Percentiles rank a stretch among this genome's conserved stretches.
These are phyloP conservation scores for Zootermopsis nevadensis DNA, from an alignment of 2,888 invertebrate genomes.

Conservation along the genomic window DNA sequence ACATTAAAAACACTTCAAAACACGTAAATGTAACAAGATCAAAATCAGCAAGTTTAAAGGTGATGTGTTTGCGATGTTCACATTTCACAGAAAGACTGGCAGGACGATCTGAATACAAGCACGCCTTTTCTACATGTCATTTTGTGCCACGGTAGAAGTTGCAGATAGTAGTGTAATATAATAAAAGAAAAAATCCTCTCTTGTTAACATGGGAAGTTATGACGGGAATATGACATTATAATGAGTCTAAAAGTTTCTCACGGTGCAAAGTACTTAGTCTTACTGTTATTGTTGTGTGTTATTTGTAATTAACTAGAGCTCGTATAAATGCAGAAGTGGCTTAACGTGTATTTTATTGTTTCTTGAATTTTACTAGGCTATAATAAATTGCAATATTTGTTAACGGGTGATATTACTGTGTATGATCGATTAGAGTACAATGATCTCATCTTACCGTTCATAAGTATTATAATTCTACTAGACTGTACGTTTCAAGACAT, in stretches of 20 bases:
- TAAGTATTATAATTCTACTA: too few species aligned
- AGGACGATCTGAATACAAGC: not conserved
- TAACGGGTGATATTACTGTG: too few species aligned
- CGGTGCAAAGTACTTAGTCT: slow-evolving; percentile 30
- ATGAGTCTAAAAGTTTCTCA: slow-evolving; percentile 27
- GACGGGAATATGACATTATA: slow-evolving; percentile 30
- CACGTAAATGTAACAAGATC: slow-evolving; percentile 1
- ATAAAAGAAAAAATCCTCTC: slow-evolving; percentile 33
- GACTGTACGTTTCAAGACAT: too few species aligned
- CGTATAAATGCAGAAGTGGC: slow-evolving; percentile 32
- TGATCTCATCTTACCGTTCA: too few species aligned
- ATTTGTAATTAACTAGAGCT: slow-evolving; percentile 21
- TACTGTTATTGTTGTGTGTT: slow-evolving; percentile 22
- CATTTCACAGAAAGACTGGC: slow-evolving; percentile 40
- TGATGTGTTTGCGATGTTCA: not conserved
- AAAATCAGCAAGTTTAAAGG: not conserved
- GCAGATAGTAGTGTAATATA: slow-evolving; percentile 28
- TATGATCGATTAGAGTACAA: too few species aligned
- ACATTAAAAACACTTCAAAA: not conserved
- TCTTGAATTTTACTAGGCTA: not conserved
- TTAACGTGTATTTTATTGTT: slow-evolving; percentile 1
- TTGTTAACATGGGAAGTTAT: slow-evolving; percentile 43
- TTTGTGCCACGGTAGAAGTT: slow-evolving; percentile 29
- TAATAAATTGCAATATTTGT: not conserved
- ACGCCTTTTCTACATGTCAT: slow-evolving; percentile 35